Base-by-base conservation (phyloP, 1,140 invertebrate genomes). In the Contarinia nasturtii region DNA sequence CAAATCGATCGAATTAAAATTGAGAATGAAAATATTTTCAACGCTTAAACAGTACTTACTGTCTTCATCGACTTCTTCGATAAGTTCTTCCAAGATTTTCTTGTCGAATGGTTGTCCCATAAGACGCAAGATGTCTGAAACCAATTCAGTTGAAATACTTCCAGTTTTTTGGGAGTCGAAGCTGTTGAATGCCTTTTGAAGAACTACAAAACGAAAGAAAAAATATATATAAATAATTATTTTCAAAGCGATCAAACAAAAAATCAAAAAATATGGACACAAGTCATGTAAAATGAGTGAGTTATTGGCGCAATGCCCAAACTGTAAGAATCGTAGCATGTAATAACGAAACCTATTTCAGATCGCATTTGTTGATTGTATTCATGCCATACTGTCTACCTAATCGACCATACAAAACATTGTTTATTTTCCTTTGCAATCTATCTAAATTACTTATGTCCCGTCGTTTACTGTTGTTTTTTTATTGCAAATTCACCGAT, bases 31-130 rank as follows among this genome's bases (percentile, higher is more conserved):
- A 33, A 43, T 21, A 37, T 18, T 34, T 47, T n/a, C n/a, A n/a
- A n/a, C n/a, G n/a, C n/a, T n/a, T n/a, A n/a, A n/a, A 33, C 33
- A 37, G 46, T 45, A 15, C 19, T 50, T 59, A 93, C 90, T 90
- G 66, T 95, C 91, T 49, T 86, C 84, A 64, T 95, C 91, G 44
- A 95, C 89, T 72, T 94, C 88, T 56, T 90, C 87, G 57, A 95
- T 95, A 50, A 95, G 76, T 64, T 92, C 86, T 61, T 91, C 87
- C 38, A 95, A 72, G 62, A 92, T 92, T 57, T 85, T 84, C 65
- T 92, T 91, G 67, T 94, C 91, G 69, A 93, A 94, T 19, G 89
- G 86, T 66, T 94, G 91, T 53, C 90, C 91, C 86, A 95, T 91
- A 61, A 93, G 76, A 57, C 89, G 73, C 37, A 95, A 74, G 59